Conservation (phyloP, 1,140 invertebrate genomes). For the Drosophila santomea region DNA sequence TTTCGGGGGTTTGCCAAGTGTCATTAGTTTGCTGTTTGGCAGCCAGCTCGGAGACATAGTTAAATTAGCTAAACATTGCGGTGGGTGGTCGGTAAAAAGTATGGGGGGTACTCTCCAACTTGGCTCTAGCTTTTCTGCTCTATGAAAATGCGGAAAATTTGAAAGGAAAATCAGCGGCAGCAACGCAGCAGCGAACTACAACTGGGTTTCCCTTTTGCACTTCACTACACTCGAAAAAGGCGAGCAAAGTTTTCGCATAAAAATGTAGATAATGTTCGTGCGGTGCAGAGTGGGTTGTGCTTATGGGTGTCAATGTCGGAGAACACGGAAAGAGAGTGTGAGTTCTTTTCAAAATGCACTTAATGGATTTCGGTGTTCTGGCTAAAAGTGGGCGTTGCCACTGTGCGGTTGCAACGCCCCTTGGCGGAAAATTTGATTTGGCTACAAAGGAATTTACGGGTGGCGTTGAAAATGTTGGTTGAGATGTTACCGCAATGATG, state of each 20-base stretch:
- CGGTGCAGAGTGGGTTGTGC: neutral
- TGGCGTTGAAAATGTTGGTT: constrained; percentile 8
- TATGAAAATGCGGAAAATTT: constrained; percentile 14
- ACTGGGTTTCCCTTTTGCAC: constrained; percentile 65
- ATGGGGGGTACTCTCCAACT: neutral
- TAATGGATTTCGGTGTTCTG: constrained; percentile 40
- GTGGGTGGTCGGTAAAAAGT: constrained; percentile 22
- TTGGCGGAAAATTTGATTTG: constrained; percentile 37
- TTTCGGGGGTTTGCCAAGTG: constrained; percentile 66
- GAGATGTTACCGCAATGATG: constrained; percentile 15
- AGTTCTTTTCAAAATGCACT: constrained; percentile 40
- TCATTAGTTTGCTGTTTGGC: constrained; percentile 79
- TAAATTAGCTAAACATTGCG: constrained; percentile 82
- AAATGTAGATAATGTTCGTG: constrained; percentile 76
- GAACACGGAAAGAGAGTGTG: neutral
- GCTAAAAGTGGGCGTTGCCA: constrained; percentile 54
- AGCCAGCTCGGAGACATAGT: constrained; percentile 70
- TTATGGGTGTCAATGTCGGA: neutral
- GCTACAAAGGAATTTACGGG: constrained; percentile 36
- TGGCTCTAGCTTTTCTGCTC: neutral
- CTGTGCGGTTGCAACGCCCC: constrained; percentile 6
- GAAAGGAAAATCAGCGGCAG: constrained; percentile 3
- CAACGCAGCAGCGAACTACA: constrained; percentile 7
- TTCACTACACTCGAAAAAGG: constrained; percentile 57
- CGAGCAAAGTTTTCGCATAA: constrained; percentile 74